Conservation (phyloP, 2,797 vertebrate species). For the Lophius americanus region DNA sequence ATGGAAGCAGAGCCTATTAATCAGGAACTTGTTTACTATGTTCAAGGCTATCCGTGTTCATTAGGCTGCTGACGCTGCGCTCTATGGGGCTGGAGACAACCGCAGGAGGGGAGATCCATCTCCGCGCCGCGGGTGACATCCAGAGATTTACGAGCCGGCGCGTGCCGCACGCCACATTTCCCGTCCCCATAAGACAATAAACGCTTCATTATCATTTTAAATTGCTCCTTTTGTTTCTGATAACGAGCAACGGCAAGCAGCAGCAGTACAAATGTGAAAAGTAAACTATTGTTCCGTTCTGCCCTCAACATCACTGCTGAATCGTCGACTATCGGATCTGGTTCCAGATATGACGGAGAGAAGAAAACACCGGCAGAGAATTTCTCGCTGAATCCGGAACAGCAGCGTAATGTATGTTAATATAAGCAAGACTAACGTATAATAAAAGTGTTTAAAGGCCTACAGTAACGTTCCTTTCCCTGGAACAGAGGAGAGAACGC, state of each 20-base stretch:
- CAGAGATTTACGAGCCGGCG: constrained; percentile 79
- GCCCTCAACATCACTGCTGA: constrained; percentile 51
- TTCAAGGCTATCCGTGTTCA: constrained; percentile 72
- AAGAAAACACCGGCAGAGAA: constrained; percentile 28
- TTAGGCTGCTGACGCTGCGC: constrained; percentile 74
- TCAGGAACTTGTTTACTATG: constrained; percentile 84
- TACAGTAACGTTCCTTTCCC: background rate
- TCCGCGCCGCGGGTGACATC: constrained; percentile 72
- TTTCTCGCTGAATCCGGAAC: constrained; percentile 19
- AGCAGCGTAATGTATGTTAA: constrained; percentile 31
- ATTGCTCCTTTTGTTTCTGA: constrained; percentile 76
- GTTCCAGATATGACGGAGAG: constrained; percentile 28
- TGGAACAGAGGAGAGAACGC: constrained; percentile 41
- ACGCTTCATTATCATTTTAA: constrained; percentile 83
- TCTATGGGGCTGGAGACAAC: constrained; percentile 70
- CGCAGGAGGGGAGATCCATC: constrained; percentile 76
- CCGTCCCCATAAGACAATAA: constrained; percentile 78
- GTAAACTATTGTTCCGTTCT: constrained; percentile 58
- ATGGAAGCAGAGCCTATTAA: constrained; percentile 76
- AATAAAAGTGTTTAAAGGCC: constrained; percentile 7
- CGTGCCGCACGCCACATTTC: constrained; percentile 69
- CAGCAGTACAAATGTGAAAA: constrained; percentile 42
- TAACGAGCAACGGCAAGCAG: constrained; percentile 48
- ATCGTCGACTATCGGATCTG: constrained; percentile 39
- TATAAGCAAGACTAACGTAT: constrained; percentile 23